Percentiles rank a stretch among this genome's conserved stretches.
Conservation (phyloP, 2,797 vertebrate species). For the Sebastes nivosus region DNA sequence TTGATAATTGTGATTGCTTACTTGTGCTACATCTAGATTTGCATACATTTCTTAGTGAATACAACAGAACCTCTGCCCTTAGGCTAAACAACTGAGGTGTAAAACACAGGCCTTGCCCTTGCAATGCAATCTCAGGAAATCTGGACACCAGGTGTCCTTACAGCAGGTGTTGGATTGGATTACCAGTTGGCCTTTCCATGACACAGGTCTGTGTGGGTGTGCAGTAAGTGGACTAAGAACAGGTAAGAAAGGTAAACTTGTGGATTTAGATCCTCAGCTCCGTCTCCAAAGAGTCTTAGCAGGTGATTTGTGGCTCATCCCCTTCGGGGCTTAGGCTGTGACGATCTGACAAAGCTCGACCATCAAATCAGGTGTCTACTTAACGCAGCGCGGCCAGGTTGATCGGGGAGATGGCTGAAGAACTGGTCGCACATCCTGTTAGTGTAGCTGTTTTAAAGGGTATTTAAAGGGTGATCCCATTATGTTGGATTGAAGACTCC, state of each 20-base stretch:
- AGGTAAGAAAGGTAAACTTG: constrained; percentile 86
- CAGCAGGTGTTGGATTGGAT: constrained; percentile 74
- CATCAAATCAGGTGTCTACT: constrained; percentile 77
- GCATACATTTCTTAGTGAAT: not conserved
- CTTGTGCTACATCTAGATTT: not conserved
- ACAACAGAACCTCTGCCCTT: not conserved
- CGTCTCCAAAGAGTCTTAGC: constrained; percentile 88
- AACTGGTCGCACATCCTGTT: constrained; percentile 64
- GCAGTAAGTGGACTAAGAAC: constrained; percentile 81
- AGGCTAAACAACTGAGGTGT: constrained; percentile 33
- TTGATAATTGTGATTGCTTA: not conserved
- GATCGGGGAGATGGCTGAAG: constrained; percentile 55
- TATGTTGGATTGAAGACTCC: constrained; percentile 67
- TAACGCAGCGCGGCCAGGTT: constrained; percentile 65
- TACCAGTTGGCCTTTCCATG: constrained; percentile 64
- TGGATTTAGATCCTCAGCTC: constrained; percentile 86
- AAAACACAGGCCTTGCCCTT: constrained; percentile 32
- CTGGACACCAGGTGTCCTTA: constrained; percentile 69
- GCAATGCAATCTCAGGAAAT: constrained; percentile 46
- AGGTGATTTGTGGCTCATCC: constrained; percentile 92
- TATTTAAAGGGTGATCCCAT: constrained; percentile 74
- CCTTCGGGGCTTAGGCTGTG: constrained; percentile 80
- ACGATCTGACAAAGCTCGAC: constrained; percentile 79
- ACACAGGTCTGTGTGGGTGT: constrained; percentile 76
- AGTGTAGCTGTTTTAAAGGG: constrained; percentile 68